Evolutionary conservation across 2,888 invertebrate species (phyloP).

Genomic region (Parnassius smintheus): DNA sequence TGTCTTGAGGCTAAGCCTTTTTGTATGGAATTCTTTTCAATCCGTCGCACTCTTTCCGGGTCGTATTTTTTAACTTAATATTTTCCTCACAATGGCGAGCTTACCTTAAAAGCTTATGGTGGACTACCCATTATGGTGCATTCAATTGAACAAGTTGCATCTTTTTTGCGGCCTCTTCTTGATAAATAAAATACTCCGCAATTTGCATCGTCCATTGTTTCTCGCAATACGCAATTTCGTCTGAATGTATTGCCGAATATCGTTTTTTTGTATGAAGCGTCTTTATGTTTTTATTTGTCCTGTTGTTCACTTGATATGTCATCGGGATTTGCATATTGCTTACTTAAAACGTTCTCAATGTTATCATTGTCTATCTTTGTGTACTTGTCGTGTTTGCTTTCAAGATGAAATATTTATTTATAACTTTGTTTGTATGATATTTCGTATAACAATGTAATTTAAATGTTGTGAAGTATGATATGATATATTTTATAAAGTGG

Average conservation of each 20-base stretch:
- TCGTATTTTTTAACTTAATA: constrained; percentile 50
- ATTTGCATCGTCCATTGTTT: constrained; percentile 77
- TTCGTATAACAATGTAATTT: too few species aligned
- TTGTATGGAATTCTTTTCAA: constrained; percentile 40
- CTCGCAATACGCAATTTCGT: constrained; percentile 61
- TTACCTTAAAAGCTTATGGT: constrained; percentile 55
- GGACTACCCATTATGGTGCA: constrained; percentile 54
- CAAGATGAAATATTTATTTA: constrained; percentile 15
- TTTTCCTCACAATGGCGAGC: constrained; percentile 53
- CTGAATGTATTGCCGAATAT: constrained; percentile 54
- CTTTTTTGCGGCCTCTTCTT: constrained; percentile 54
- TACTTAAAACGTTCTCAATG: constrained; percentile 14
- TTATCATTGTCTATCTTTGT: constrained; percentile 23
- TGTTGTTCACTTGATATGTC: constrained; percentile 22
- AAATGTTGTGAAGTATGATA: too few species aligned
- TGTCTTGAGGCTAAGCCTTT: constrained; percentile 30
- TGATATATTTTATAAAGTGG: too few species aligned
- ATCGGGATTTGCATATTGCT: constrained; percentile 22
- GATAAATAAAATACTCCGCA: constrained; percentile 60
- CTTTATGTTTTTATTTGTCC: constrained; percentile 46
- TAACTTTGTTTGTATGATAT: background rate
- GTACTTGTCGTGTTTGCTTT: constrained; percentile 23
- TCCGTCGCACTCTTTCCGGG: constrained; percentile 48
- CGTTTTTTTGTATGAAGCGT: constrained; percentile 41
- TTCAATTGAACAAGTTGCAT: constrained; percentile 56